Evolutionary conservation across 2,113 vertebrate genomes (phyloP), one percentile per base, ranked within the genome.

Genomic region (Varanus salvator): DNA sequence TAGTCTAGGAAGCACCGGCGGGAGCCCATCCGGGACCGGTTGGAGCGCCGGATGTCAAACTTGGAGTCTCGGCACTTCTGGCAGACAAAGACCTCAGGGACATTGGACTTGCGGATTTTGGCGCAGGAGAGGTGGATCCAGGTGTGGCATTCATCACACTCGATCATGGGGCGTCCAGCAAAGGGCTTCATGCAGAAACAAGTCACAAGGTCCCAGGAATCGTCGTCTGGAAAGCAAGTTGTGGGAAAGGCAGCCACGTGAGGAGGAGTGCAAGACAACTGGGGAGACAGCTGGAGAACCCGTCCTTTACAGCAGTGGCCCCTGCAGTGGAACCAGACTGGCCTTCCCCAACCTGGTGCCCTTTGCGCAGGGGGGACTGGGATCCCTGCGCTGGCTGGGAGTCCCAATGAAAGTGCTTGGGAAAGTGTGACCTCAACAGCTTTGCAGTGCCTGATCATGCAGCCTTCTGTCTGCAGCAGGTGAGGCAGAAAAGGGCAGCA

Each of bases 181-280:
- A 99, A 99, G 0, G 99, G 99, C 96, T 99, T 99, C 98, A 99
- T 99, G 96, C 99, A 99, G 97, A 99, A 99, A 95, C 99, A 99
- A 1, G 99, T 99, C 95, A 99, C 99, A 3, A 99, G 97, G 94
- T 99, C 98, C 99, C 99, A 99, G 0, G 99, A 99, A 93, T 99
- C 99, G 0, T 99, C 99, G 57, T 99, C 99, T 99, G 93, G 9
- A 91, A 89, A 69, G 50, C 83, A 4, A 8, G 38, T 3, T 3
- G 12, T 14, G 21, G 57, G 17, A 6, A 75, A 66, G 27, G 0
- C 9, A 38, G 7, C 3, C 25, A 2, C 34, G 3, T 69, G 5
- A 69, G 66, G 48, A 78, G 44, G 12, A 23, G 9, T n/a, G 25
- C 3, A 11, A 57, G 54, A 25, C 80, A 34, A n/a, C 15, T 19